Evolutionary conservation across 2,797 vertebrate species (phyloP), one percentile per base, ranked within the genome.

Genomic region (Tiaroga cobitis): DNA sequence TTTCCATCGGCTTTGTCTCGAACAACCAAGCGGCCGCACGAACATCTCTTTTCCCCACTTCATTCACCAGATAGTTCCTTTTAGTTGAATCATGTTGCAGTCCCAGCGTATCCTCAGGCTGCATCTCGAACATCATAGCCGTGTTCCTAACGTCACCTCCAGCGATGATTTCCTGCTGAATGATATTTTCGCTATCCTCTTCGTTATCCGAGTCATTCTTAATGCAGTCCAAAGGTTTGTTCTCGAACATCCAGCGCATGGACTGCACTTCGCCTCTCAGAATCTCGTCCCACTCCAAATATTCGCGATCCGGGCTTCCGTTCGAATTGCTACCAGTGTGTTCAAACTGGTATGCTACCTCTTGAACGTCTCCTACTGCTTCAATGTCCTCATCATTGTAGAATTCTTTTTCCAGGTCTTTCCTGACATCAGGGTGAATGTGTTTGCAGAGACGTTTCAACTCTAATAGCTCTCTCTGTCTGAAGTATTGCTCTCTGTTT

Each of bases 111-210:
- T 96, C 95, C 26, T 96, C 95, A 18, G 95, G 94, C 77, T 97
- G 95, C 3, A 93, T 96, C 94, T 98, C 97, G 94, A 99, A 97
- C 96, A 97, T 96, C 95, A 96, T 97, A 15, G 95, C 95, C 8
- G 95, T 96, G 46, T 93, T 95, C 86, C 95, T 96, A 80, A 96
- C 95, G 75, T 97, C 97, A 78, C 96, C 95, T 49, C 95, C 95
- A 41, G 96, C 92, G 90, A 94, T 95, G 5, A 95, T 94, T 93
- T 98, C 96, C 90, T 97, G 96, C 63, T 96, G 90, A 85, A 88
- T 89, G 82, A 94, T 93, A 84, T 90, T 94, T 88, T 90, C 94
- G 61, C 89, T 63, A 67, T 95, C 91, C 0, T 91, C 88, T 0
- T 93, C 93, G 81, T 94, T 91, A 11, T 95, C 92, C 3, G 91